Evolutionary conservation across 2,797 vertebrate genomes (phyloP), one percentile per base, ranked within the genome.

Genomic region (Crax fasciolata): DNA sequence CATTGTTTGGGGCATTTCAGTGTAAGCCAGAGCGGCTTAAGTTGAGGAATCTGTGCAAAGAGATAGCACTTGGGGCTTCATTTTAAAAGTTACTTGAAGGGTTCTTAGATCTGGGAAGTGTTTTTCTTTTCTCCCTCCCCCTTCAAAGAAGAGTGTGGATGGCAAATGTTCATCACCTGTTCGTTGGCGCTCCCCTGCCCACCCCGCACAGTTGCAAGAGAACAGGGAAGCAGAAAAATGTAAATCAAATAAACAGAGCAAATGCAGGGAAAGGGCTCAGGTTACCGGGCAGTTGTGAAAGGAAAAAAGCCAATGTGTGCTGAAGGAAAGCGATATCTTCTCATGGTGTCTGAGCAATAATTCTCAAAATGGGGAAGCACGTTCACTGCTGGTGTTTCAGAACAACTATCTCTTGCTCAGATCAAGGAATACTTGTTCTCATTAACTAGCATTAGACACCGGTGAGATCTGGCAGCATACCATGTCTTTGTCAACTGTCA

Each of bases 401-500:
- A 62, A 84, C 62, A 67, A 51, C 67, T 72, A 81, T 10, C 63
- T 16, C 35, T 16, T 5, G 7, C 30, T 41, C 55, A 9, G 79
- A 17, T 25, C 83, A 75, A 76, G 93, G 84, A 85, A 78, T 44
- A 2, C 62, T 82, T 23, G 10, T 46, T 66, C 80, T 87, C 83
- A 27, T 62, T 24, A 65, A 44, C 6, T 3, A 67, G 87, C 83
- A 57, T 59, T 77, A 81, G 58, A 80, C 62, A 48, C 18, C 76
- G n/a, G 82, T 17, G 52, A 84, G 87, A 86, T 62, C 76, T 62
- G 90, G 91, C 91, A 73, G 67, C 76, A 58, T 2, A 59, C 66
- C 70, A 24, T 51, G 55, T 70, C 90, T 91, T 82, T 92, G 79
- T 70, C 87, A 91, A 88, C 54, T 93, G 90, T 94, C 94, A 96